Base-by-base conservation (phyloP, 2,797 vertebrate species). In the Rhinella marina region DNA sequence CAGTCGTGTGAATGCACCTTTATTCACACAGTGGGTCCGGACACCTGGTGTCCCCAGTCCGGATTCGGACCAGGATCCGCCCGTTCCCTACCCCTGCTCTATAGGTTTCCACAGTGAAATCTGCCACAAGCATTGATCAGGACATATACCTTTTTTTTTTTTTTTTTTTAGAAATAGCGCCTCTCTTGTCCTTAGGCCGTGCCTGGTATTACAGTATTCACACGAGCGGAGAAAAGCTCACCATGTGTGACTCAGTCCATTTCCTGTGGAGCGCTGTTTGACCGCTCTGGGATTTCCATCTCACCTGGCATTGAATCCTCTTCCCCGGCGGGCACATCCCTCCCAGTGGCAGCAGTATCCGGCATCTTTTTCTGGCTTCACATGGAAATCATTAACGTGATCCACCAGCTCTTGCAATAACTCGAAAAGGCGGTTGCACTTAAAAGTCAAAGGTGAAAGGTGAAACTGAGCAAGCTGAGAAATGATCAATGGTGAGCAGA, bases 261-360 rank as follows among this genome's bases (percentile, higher is more conserved):
- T 41, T 41, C 41, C 41, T 6, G 32, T 32, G 32, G 32, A 41
- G 23, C 50, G 0, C 25, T 21, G 50, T 81, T 9, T 11, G 62
- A 50, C 17, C 21, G 48, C 41, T 9, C 29, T 23, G 3, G 27
- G 25, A 10, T 25, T 16, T 61, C 2, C 1, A 4, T 70, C 93
- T 93, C 90, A 99, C 98, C 98, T 96, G 90, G 98, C 98, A 0
- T 99, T 99, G 94, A 99, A 99, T 80, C 98, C 98, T 57, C 98
- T 95, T 87, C 98, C 98, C 0, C 97, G 97, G 90, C 98, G 98
- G 52, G 98, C 97, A 0, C 98, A 99, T 91, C 98, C 98, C 91
- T 99, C 97, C 98, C 98, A 99, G 92, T 98, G 98, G 93, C 98
- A 99, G 93, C 97, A 99, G 94, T 99, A 99, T 87, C 98, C 98